Base-by-base conservation (phyloP, 2,113 vertebrate species). In the Anolis carolinensis region DNA sequence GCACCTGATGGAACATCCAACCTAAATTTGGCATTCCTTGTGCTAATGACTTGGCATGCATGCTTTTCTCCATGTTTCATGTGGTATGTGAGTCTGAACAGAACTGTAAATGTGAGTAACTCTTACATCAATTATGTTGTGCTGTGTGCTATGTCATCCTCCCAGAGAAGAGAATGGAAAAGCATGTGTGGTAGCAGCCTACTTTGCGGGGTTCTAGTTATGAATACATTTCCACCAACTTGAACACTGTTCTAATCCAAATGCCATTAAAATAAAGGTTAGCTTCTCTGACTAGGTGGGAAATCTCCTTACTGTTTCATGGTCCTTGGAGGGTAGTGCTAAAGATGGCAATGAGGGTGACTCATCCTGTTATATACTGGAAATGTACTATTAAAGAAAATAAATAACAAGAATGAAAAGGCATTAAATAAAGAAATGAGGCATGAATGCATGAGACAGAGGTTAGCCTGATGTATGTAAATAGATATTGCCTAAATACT, bases 381-480 rank as follows among this genome's bases (percentile, higher is more conserved):
- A 93, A 95, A 92, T 93, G 92, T 93, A 96, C 96, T 95, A 97
- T 95, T 96, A 95, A 96, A 95, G 95, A 95, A 96, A 96, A 96
- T 95, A 97, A 97, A 96, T 96, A 96, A 95, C 81, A 90, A 93
- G 95, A 87, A 92, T 92, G 89, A 93, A 94, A 96, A 96, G 95
- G 94, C 96, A 97, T 96, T 96, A 97, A 96, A 94, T 95, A 95
- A 97, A 96, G 97, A 97, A 97, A 97, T 96, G 95, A 97, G 93
- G 95, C 95, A 96, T 86, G 88, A 92, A 91, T 93, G 87, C 20
- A 1, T 94, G 93, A 96, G 95, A 92, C 93, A 86, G 89, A 93
- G 90, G 94, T 88, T 94, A 93, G 92, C 76, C 86, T 92, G 82
- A 88, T 87, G 75, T 77, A 83, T 91, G 83, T 84, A 95, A 95